These are phyloP conservation scores for Drosophila virilis DNA, from an alignment of 1,140 invertebrate species.

Conservation along the genomic window DNA sequence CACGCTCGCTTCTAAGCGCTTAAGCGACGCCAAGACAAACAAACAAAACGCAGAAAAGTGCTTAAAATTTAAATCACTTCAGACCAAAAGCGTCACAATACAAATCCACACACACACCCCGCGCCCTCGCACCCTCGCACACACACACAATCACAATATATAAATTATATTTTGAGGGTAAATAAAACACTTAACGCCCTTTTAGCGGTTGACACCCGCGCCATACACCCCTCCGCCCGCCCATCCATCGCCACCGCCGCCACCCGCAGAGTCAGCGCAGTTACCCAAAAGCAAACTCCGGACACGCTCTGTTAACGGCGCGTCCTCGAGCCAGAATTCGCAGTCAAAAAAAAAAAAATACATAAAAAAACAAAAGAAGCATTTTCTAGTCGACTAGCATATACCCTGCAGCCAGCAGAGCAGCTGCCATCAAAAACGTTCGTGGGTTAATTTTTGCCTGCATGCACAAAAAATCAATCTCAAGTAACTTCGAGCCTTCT, in stretches of 20 bases:
- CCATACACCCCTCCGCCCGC: neutral
- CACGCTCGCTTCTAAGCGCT: neutral
- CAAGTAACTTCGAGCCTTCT: no score
- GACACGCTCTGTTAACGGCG: slow-evolving; percentile 76
- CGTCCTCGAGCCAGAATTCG: slow-evolving; percentile 62
- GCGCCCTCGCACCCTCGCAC: slow-evolving; percentile 16
- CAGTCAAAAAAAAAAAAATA: slow-evolving; percentile 10
- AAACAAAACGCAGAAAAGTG: slow-evolving; percentile 67
- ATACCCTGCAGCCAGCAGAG: neutral
- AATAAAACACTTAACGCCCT: slow-evolving; percentile 83
- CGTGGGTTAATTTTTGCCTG: no score
- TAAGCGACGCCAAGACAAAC: slow-evolving; percentile 20
- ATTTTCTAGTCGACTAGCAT: neutral
- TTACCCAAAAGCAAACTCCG: slow-evolving; percentile 49
- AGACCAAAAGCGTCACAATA: slow-evolving; percentile 52
- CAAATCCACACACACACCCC: slow-evolving; percentile 46
- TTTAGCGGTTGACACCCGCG: slow-evolving; percentile 70
- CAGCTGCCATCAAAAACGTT: neutral
- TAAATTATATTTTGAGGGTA: slow-evolving; percentile 82
- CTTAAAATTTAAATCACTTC: slow-evolving; percentile 82
- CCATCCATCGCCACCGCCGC: no score
- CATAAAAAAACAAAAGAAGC: neutral
- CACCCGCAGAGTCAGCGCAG: slow-evolving; percentile 1
- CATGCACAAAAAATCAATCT: no score
- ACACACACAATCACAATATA: slow-evolving; percentile 53